Evolutionary conservation across 1,140 invertebrate genomes (phyloP), one percentile per base, ranked within the genome.

Genomic region (Diachasma alloeum): DNA sequence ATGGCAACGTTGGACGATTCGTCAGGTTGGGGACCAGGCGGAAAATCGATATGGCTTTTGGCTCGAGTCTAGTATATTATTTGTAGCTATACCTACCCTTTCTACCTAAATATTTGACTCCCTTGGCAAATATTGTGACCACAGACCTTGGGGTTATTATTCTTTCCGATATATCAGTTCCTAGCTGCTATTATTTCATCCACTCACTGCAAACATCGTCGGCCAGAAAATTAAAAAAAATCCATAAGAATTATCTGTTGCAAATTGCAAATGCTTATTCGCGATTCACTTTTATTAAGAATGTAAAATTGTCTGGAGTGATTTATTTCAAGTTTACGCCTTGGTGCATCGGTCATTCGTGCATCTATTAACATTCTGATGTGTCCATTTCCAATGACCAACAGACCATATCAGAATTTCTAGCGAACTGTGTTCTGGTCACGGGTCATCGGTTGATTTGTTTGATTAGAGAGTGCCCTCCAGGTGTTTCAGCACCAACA

Each of bases 11-110:
- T 56, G 37, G 72, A 39, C 66, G 66, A 36, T 68, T 68, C 66
- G 26, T 66, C 59, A 26, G n/a, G 31, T 68, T 63, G 63, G 59
- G 63, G 36, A 9, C 39, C 44, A 17, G 53, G 42, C 39, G 17
- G 48, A 74, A 74, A 75, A 75, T 75, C 74, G 74, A 75, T 75
- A 75, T 75, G 68, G 66, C 74, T 75, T 75, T 75, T 75, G 74
- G 74, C 74, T 48, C 24, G 31, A 37, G n/a, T 26, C 39, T 68
- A 48, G 26, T 74, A 24, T 36, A 31, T 42, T 69, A 48, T 6
- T 75, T 53, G 26, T 36, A 24, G 15, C 19, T 39, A 24, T 68
- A 24, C 8, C 13, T 68, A 46, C 22, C 9, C 24, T 68, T 68
- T 17, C 15, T 24, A 63, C 15, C 9, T 17, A 9, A 63, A 63